phyloP scores from a whole-genome alignment of 2,797 vertebrate genomes.

The Periophthalmus magnuspinnatus region DNA sequence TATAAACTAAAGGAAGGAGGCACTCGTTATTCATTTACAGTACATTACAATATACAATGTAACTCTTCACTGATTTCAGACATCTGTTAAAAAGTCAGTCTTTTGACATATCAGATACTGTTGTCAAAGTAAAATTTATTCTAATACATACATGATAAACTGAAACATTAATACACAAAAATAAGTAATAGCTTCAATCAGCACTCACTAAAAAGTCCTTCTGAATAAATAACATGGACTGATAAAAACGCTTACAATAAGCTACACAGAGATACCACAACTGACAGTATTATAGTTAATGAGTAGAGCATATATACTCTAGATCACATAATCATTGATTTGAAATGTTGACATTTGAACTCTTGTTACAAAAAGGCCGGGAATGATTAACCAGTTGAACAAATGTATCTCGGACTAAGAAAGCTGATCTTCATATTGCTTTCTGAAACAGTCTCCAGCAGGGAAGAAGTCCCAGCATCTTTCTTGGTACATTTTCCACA shows the following conservation, averaged over 20 bases:
- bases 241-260: constrained; percentile 10
- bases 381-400: constrained; percentile 26
- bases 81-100: neutral
- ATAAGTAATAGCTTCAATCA: constrained; percentile 26
- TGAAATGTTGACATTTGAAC: neutral
- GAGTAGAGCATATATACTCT: neutral
- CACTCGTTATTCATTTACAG: neutral
- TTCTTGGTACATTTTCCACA: constrained; percentile 98
- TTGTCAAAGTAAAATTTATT: constrained; percentile 21
- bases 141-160: constrained; percentile 22
- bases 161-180: constrained; percentile 40
- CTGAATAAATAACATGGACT: constrained; percentile 24
- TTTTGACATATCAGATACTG: neutral
- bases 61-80: neutral
- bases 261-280: constrained; percentile 10
- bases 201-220: constrained; percentile 1
- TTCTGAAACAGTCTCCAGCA: constrained; percentile 93
- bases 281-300: neutral
- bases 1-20: neutral
- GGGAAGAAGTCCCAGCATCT: constrained; percentile 95
- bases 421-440: constrained; percentile 93
- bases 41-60: neutral
- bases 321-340: neutral
- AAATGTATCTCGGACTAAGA: constrained; percentile 60
- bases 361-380: constrained; percentile 14